These are phyloP conservation scores for Phalacrocorax pelagicus DNA, from an alignment of 2,113 vertebrate genomes.

Conservation along the genomic window DNA sequence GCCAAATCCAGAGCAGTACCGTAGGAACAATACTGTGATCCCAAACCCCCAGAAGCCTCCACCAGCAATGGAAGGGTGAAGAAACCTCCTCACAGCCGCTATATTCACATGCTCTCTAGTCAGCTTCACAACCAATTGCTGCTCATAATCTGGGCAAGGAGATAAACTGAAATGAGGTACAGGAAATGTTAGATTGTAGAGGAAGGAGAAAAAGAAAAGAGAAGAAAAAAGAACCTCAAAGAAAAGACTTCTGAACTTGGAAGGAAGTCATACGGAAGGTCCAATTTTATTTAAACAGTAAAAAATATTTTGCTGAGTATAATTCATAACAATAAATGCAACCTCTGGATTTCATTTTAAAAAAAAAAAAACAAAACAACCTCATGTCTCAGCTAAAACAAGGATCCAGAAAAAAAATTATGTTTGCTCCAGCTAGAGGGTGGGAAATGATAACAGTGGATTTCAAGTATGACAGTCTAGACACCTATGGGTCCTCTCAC, in stretches of 20 bases:
- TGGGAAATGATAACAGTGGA: not conserved
- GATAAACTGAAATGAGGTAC: not conserved
- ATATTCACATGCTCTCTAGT: not conserved
- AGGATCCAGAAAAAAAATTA: not conserved
- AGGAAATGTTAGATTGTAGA: not conserved
- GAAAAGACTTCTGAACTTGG: not conserved
- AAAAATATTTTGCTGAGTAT: not conserved
- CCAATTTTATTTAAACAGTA: not conserved
- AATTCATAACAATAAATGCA: not conserved
- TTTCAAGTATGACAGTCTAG: not conserved
- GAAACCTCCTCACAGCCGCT: not conserved
- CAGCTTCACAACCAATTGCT: not conserved
- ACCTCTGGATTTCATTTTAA: not conserved
- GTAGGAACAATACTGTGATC: not conserved
- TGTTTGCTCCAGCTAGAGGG: not conserved
- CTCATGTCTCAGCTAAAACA: not conserved
- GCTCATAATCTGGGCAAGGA: not conserved
- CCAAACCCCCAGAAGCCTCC: not conserved
- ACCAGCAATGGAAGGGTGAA: rapidly evolving
- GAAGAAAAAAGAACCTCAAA: not conserved
- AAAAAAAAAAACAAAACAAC: not conserved
- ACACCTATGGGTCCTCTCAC: not conserved
- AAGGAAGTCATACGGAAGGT: not conserved
- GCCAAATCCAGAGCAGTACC: not conserved
- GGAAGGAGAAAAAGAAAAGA: not conserved